These are phyloP conservation scores for Seriola rivoliana DNA, from an alignment of 2,113 vertebrate genomes.

Conservation along the genomic window DNA sequence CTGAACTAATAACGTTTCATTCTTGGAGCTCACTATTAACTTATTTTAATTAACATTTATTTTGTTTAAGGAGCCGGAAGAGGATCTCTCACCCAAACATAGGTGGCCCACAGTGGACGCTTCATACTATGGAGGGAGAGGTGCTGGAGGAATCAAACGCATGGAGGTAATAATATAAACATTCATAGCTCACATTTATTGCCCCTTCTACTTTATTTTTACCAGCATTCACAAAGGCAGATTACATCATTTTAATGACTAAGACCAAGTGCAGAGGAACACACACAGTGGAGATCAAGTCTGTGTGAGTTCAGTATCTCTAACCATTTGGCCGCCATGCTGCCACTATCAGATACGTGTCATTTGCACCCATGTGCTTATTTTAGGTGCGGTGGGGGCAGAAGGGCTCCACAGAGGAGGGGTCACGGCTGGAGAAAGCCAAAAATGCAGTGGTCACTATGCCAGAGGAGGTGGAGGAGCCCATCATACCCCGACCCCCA, in stretches of 20 bases:
- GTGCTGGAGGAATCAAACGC: constrained; percentile 95
- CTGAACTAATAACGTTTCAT: too few species aligned
- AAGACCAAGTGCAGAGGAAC: neutral
- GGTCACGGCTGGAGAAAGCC: constrained; percentile 92
- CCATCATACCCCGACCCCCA: constrained; percentile 81
- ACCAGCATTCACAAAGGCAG: neutral
- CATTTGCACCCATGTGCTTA: neutral
- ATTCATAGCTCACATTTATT: neutral
- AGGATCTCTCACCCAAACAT: constrained; percentile 87
- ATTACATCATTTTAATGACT: neutral
- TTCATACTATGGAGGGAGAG: constrained; percentile 97
- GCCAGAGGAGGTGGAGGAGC: constrained; percentile 89
- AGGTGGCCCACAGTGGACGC: constrained; percentile 98
- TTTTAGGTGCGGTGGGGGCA: constrained; percentile 96
- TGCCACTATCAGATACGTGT: neutral
- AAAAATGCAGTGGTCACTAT: constrained; percentile 94
- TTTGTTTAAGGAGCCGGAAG: constrained; percentile 86
- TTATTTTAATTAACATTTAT: neutral
- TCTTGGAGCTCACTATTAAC: neutral
- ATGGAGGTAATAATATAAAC: constrained; percentile 90
- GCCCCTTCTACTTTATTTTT: neutral
- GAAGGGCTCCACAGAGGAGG: constrained; percentile 97
- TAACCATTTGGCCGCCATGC: neutral
- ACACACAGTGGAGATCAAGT: neutral
- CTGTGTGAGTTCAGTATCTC: neutral